These are phyloP conservation scores for Cydia strobilella DNA, from an alignment of 1,140 invertebrate species.

Conservation along the genomic window DNA sequence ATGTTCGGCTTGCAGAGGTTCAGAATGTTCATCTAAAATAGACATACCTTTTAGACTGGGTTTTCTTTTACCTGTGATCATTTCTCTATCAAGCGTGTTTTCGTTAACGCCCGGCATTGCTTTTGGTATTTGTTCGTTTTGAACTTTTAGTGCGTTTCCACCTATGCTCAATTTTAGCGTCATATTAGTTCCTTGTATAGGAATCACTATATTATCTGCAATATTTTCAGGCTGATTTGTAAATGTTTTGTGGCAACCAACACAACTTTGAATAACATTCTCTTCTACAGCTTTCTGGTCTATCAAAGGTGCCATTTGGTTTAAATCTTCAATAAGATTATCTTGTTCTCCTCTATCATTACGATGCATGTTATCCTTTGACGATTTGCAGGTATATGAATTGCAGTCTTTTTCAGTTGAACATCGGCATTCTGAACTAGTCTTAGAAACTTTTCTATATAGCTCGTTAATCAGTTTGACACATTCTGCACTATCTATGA, in stretches of 20 bases:
- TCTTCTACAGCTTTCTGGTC: background rate
- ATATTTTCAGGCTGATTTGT: background rate
- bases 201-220: conserved; percentile 56
- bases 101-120: background rate
- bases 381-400: background rate
- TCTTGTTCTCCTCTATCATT: background rate
- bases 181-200: conserved; percentile 71
- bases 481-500: conserved; percentile 55
- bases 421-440: conserved; percentile 37
- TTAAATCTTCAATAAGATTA: background rate
- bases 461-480: conserved; percentile 52
- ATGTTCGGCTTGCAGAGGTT: conserved; percentile 54
- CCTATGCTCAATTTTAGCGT: conserved; percentile 64
- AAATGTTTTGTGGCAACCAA: background rate
- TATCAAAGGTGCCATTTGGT: conserved; percentile 5
- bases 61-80: conserved; percentile 43
- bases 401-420: conserved; percentile 8
- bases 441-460: conserved; percentile 46
- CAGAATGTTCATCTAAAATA: conserved; percentile 58
- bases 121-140: background rate
- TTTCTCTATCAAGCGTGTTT: conserved; percentile 33
- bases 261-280: background rate
- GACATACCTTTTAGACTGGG: conserved; percentile 51
- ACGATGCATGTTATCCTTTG: background rate
- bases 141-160: conserved; percentile 30